These are phyloP conservation scores for Trachemys scripta DNA, from an alignment of 2,113 vertebrate species.

Conservation along the genomic window DNA sequence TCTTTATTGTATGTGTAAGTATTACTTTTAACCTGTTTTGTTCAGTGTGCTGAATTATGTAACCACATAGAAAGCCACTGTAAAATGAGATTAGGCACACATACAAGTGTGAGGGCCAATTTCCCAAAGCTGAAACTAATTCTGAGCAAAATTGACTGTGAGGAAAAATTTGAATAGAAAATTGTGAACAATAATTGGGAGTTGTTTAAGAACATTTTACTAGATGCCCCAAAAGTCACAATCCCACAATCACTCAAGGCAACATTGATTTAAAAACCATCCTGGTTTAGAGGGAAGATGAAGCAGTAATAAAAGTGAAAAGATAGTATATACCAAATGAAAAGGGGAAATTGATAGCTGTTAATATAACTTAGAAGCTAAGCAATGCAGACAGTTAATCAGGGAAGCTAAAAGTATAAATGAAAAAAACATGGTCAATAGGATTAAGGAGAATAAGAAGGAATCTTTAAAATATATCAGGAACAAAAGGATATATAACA, in stretches of 20 bases:
- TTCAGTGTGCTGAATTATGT: background rate
- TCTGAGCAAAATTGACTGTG: background rate
- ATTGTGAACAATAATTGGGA: background rate
- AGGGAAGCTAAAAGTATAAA: background rate
- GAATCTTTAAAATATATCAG: background rate
- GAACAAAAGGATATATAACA: background rate
- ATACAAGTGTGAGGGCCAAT: background rate
- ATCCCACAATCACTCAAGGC: background rate
- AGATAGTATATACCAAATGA: background rate
- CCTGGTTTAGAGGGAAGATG: background rate
- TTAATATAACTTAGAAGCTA: background rate
- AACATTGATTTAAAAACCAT: background rate
- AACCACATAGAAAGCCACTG: background rate
- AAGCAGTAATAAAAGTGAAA: background rate
- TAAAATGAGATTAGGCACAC: background rate
- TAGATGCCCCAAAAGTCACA: background rate
- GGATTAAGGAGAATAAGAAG: background rate
- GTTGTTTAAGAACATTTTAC: background rate
- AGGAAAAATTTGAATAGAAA: background rate
- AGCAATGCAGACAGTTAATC: background rate
- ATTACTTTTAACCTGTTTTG: background rate
- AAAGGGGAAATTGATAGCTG: background rate
- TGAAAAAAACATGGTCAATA: background rate
- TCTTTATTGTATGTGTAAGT: conserved; percentile 91
- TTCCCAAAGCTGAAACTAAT: background rate